These are phyloP conservation scores for Polylopha cassiicola DNA, from an alignment of 2,888 invertebrate genomes.

Conservation along the genomic window DNA sequence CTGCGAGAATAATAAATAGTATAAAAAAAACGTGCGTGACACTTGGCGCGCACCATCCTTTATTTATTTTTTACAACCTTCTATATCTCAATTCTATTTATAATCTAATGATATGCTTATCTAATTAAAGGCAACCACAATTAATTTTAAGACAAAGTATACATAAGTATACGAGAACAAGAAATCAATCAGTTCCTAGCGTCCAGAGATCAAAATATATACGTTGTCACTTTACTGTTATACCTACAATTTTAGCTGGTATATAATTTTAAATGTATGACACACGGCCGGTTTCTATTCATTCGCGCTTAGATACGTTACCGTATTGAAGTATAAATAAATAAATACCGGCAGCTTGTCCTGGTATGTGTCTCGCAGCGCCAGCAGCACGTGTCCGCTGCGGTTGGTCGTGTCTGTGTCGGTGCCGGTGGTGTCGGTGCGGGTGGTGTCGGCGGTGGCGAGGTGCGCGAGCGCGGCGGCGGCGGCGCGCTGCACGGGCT, in stretches of 20 bases:
- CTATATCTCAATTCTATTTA: too few relatives aligned
- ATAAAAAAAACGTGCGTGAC: neutral
- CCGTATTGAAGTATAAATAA: neutral
- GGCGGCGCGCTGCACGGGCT: conserved; percentile 89
- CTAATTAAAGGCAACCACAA: too few relatives aligned
- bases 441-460: conserved; percentile 60
- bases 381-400: conserved; percentile 70
- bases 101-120: too few relatives aligned
- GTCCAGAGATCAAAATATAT: neutral
- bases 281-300: neutral
- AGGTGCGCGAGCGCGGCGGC: conserved; percentile 87
- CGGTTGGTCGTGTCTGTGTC: conserved; percentile 37
- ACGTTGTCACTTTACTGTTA: neutral
- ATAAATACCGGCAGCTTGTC: conserved; percentile 82
- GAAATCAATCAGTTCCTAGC: too few relatives aligned
- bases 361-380: conserved; percentile 84
- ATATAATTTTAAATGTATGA: too few relatives aligned
- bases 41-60: too few relatives aligned
- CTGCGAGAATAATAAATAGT: conserved; percentile 38
- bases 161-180: too few relatives aligned
- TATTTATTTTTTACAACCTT: too few relatives aligned
- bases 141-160: too few relatives aligned
- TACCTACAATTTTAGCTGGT: too few relatives aligned
- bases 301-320: neutral
- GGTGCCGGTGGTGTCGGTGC: conserved; percentile 34